A percentile compares a stretch with the other conserved stretches of the same genome.
These are phyloP conservation scores for Spea bombifrons DNA, from an alignment of 2,113 vertebrate genomes.

Conservation along the genomic window DNA sequence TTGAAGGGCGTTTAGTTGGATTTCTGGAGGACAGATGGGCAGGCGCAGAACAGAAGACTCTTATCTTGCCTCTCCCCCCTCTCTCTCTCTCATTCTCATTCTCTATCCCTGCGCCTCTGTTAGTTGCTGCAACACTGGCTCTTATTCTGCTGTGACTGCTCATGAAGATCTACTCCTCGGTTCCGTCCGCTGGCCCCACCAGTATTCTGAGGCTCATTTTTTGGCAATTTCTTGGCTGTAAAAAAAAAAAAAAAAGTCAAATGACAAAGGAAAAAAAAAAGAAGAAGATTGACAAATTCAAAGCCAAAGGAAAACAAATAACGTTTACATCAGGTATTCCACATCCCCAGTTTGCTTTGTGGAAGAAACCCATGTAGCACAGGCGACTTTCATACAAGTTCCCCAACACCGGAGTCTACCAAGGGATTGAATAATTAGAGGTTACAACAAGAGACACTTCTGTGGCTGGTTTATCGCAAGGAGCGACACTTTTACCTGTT, in stretches of 20 bases:
- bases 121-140: constrained; percentile 80
- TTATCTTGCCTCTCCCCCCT: constrained; percentile 59
- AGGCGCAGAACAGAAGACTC: constrained; percentile 56
- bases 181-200: constrained; percentile 58
- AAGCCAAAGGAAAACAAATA: neutral
- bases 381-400: too few species aligned
- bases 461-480: too few species aligned
- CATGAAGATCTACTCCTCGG: constrained; percentile 74
- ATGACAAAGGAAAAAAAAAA: neutral
- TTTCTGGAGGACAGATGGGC: constrained; percentile 34
- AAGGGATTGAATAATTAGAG: too few species aligned
- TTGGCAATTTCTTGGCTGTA: constrained; percentile 80
- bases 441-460: too few species aligned
- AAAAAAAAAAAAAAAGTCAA: neutral
- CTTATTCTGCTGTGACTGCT: constrained; percentile 73
- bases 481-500: too few species aligned
- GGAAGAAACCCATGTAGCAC: too few species aligned
- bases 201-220: constrained; percentile 73
- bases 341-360: too few species aligned
- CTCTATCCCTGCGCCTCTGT: constrained; percentile 33
- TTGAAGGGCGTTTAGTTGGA: constrained; percentile 28
- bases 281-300: neutral
- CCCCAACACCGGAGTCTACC: too few species aligned
- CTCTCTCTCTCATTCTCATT: neutral
- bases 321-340: too few species aligned